Percentiles rank a stretch among this genome's conserved stretches.
Evolutionary conservation across 64 coral and sea anemone genomes (phyloP).

Genomic region (Hydrozoanthus tunicans): DNA sequence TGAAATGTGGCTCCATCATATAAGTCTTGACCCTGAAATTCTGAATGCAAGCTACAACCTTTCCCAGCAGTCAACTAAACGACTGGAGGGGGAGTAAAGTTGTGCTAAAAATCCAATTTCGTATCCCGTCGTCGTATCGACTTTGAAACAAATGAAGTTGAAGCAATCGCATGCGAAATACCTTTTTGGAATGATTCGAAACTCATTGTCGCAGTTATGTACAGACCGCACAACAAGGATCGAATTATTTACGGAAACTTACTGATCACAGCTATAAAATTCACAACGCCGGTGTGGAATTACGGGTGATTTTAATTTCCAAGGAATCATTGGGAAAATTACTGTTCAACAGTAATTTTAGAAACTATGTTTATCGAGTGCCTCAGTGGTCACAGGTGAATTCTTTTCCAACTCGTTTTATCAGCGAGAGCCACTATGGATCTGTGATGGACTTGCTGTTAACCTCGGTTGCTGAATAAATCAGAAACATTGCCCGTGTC

Average conservation of each 20-base stretch:
- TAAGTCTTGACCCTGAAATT: conserved; percentile 51
- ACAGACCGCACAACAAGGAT: conserved; percentile 17
- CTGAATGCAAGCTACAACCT: conserved; percentile 4
- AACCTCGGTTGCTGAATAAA: conserved; percentile 5
- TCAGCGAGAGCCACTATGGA: conserved; percentile 16
- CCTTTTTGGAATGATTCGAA: conserved; percentile 13
- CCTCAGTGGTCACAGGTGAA: conserved; percentile 6
- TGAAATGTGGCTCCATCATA: conserved; percentile 54
- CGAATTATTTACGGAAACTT: conserved; percentile 5
- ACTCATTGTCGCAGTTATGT: conserved; percentile 20
- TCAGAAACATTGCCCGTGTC: conserved; percentile 15
- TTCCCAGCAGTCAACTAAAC: conserved; percentile 20
- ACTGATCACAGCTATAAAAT: conserved; percentile 8
- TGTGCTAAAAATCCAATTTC: conserved; percentile 11
- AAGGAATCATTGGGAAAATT: conserved; percentile 10
- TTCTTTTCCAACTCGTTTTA: conserved; percentile 32
- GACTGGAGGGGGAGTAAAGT: conserved; percentile 13
- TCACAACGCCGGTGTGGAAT: conserved; percentile 6
- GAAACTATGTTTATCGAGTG: conserved; percentile 14
- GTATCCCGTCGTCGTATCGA: conserved; percentile 4
- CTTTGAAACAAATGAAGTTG: neutral
- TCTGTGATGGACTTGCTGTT: neutral
- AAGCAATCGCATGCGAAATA: conserved; percentile 7
- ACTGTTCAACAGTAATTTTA: neutral
- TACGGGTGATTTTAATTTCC: neutral